Conservation (phyloP, 35 echinoderm and acorn worm genomes). For the Apostichopus parvimensis region DNA sequence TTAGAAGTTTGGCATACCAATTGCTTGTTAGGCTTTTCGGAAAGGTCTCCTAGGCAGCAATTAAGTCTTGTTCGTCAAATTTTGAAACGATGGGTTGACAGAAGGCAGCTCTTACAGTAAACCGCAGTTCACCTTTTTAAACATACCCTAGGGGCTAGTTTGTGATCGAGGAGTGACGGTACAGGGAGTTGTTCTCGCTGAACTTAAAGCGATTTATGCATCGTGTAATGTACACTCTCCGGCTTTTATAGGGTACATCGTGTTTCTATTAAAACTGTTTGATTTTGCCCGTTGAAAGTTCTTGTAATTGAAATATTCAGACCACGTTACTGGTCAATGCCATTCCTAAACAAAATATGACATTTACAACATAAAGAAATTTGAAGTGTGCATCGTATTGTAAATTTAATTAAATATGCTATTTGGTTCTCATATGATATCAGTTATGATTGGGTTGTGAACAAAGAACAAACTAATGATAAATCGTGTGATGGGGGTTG, state of each 20-base stretch:
- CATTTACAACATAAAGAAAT: not conserved
- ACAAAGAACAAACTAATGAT: no score
- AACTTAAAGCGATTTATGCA: conserved; percentile 18
- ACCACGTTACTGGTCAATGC: not conserved
- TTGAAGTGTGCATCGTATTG: no score
- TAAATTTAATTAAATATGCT: no score
- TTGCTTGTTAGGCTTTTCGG: conserved; percentile 24
- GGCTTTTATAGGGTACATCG: no score
- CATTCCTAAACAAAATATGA: not conserved
- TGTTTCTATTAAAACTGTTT: not conserved
- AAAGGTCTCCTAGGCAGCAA: conserved; percentile 47
- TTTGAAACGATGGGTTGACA: conserved; percentile 27
- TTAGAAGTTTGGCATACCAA: conserved; percentile 22
- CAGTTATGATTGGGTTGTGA: no score
- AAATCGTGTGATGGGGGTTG: no score
- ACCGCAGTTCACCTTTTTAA: conserved; percentile 50
- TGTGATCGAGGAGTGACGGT: conserved; percentile 29
- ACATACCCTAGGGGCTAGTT: conserved; percentile 32
- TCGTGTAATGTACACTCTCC: not conserved
- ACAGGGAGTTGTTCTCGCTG: not conserved
- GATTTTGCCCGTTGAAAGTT: not conserved
- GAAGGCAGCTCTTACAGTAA: conserved; percentile 32
- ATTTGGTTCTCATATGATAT: no score
- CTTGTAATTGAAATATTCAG: not conserved
- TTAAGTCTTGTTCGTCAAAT: conserved; percentile 31